Conservation (phyloP, 2,797 vertebrate genomes). For the Mionectes olivaceus region DNA sequence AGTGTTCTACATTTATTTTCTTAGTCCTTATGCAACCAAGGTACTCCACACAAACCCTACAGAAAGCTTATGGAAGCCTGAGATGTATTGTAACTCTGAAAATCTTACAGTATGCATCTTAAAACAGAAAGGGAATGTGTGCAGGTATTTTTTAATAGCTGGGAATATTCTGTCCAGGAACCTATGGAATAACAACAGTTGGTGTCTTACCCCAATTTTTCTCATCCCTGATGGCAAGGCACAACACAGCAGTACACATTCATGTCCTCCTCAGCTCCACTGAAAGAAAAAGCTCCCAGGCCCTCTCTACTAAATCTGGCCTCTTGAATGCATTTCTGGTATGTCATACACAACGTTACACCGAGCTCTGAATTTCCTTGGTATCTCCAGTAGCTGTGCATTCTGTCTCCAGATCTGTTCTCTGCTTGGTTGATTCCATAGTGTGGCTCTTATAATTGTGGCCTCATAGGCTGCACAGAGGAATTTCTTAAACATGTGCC, state of each 20-base stretch:
- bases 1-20: background rate
- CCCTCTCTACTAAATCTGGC: background rate
- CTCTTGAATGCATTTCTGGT: background rate
- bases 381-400: background rate
- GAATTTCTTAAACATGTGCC: background rate
- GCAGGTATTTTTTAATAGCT: background rate
- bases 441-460: background rate
- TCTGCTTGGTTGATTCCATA: background rate
- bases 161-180: background rate
- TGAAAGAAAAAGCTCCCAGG: background rate
- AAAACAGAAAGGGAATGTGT: background rate
- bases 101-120: background rate
- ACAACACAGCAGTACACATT: background rate
- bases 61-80: background rate
- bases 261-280: background rate
- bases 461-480: background rate
- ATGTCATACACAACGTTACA: background rate
- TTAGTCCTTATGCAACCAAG: background rate
- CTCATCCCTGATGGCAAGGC: background rate
- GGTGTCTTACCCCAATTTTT: background rate
- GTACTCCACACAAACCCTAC: background rate
- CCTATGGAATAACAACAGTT: background rate
- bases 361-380: background rate
- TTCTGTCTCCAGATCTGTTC: background rate
- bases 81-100: background rate